A percentile compares a stretch with the other conserved stretches of the same genome.
Evolutionary conservation across 2,797 vertebrate species (phyloP).

Genomic region (Melanotaenia boesemani): DNA sequence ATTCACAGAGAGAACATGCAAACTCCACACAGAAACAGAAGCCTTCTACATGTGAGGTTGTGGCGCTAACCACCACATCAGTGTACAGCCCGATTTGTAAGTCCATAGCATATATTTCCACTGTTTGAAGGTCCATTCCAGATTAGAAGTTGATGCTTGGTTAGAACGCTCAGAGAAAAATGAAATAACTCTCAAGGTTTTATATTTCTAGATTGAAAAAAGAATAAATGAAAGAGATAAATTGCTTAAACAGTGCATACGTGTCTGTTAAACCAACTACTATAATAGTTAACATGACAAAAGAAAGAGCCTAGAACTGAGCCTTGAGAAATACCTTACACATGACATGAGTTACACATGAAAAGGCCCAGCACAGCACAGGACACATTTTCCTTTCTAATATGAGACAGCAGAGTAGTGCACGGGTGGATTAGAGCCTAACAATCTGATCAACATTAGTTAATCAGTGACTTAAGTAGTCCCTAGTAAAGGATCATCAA

Average conservation of each 20-base stretch:
- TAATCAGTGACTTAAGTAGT: constrained; percentile 29
- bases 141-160: not conserved
- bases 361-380: not conserved
- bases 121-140: not conserved
- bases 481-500: constrained; percentile 12
- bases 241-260: too few relatives aligned
- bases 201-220: too few relatives aligned
- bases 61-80: too few relatives aligned
- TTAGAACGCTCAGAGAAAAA: too few relatives aligned
- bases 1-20: too few relatives aligned
- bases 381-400: constrained; percentile 4
- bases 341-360: not conserved
- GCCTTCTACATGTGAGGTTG: too few relatives aligned
- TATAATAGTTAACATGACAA: not conserved
- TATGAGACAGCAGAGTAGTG: constrained; percentile 2
- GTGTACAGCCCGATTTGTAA: too few relatives aligned
- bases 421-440: constrained; percentile 14
- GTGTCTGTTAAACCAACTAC: not conserved
- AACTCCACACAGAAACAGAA: too few relatives aligned
- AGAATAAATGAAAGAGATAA: too few relatives aligned
- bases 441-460: constrained; percentile 22
- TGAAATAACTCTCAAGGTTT: too few relatives aligned
- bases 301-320: constrained; percentile 1
- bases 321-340: constrained; percentile 12
- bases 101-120: not conserved